Evolutionary conservation across 2,113 vertebrate genomes (phyloP), one percentile per base, ranked within the genome.

Genomic region (Pyxicephalus adspersus): DNA sequence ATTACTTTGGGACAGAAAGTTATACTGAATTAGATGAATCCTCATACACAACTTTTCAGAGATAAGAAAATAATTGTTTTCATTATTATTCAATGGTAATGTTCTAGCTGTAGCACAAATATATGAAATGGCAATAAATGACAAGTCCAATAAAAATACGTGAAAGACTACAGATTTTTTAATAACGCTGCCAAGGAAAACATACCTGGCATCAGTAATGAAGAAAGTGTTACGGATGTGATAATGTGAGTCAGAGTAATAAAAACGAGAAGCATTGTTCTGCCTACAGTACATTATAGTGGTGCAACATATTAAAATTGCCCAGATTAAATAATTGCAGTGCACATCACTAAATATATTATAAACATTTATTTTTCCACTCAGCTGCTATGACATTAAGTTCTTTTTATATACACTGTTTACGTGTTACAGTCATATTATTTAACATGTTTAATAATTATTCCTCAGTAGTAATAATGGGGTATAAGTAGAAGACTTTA

Each of bases 41-140:
- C 68, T 65, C 31, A 73, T 64, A 70, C 54, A 61, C 67, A 72
- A 54, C 72, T 80, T 81, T 74, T 34, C 19, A 18, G 51, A 81
- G 68, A 73, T 81, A 81, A 81, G 60, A 74, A 57, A 81, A 81
- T 81, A 73, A 81, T 81, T 81, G 79, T 73, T 81, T 81, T 81
- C 74, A 81, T 81, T 73, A 81, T 26, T 74, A 28, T 55, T 65
- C 60, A 60, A 63, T 63, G 38, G 70, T 34, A 64, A 73, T 65
- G 61, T 74, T 60, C 45, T 38, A 26, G n/a, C 68, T 81, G 3
- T 55, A 57, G 71, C 50, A 64, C 22, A 25, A 25, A 65, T 7
- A 80, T 70, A 65, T 38, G 71, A 57, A 65, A 38, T 81, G 45
- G 25, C 79, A 74, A 31, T 26, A 64, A 55, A 65, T 74, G 79